phyloP scores from a whole-genome alignment of 1,140 invertebrate species.

The Tetranychus cinnabarinus region DNA sequence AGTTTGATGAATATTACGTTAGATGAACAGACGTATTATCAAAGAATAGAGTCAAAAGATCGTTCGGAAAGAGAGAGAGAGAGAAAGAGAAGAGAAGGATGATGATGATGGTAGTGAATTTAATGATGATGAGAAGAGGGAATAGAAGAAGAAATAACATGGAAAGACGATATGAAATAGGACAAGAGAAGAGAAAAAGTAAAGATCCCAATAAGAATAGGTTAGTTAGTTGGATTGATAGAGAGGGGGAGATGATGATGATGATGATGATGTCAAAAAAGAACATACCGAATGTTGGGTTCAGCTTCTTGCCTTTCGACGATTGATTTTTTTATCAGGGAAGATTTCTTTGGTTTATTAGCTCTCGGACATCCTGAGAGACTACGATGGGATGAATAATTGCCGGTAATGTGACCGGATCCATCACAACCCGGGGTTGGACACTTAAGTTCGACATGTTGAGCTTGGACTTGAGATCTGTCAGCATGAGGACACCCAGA shows the following conservation, averaged over 20 bases:
- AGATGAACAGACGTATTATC: background rate
- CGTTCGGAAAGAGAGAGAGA: background rate
- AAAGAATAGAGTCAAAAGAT: background rate
- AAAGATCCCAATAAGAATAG: background rate
- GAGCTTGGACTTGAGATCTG: slow-evolving; percentile 42
- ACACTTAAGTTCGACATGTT: slow-evolving; percentile 53
- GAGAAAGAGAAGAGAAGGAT: background rate
- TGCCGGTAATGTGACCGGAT: slow-evolving; percentile 15
- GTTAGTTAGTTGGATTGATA: background rate
- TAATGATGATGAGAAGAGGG: background rate
- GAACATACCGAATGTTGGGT: slow-evolving; percentile 40
- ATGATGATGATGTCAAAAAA: background rate
- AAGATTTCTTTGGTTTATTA: background rate
- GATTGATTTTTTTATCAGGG: background rate
- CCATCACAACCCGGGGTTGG: slow-evolving; percentile 53
- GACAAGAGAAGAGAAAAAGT: background rate
- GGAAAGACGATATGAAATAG: background rate
- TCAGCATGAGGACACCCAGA: slow-evolving; percentile 62
- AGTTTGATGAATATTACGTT: background rate
- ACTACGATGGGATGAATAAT: slow-evolving; percentile 16
- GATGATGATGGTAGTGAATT: background rate
- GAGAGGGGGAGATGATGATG: background rate
- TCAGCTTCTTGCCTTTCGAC: slow-evolving; percentile 64
- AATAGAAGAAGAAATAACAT: background rate
- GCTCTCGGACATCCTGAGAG: slow-evolving; percentile 15